Percentiles rank a stretch among this genome's conserved stretches.
phyloP scores from a whole-genome alignment of 1,140 invertebrate species.

The Drosophila rhopaloa region DNA sequence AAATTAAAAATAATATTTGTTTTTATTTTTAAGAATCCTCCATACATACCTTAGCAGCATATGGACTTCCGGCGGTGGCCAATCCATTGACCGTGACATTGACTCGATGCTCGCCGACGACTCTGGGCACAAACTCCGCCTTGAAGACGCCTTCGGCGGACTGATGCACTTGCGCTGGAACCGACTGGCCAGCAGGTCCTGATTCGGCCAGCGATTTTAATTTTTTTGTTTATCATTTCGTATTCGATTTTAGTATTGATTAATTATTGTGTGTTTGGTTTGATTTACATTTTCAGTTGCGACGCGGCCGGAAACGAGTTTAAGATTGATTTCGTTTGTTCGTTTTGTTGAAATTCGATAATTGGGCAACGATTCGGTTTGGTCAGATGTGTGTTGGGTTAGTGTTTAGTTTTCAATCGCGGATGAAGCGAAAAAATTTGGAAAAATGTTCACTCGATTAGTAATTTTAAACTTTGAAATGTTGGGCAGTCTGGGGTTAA shows the following conservation, averaged over 20 bases:
- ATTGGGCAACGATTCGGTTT: conserved; percentile 46
- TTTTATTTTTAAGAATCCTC: no score
- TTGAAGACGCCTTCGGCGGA: conserved; percentile 92
- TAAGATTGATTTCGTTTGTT: conserved; percentile 61
- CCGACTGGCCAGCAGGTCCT: conserved; percentile 93
- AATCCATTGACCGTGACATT: conserved; percentile 92
- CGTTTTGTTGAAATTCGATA: conserved; percentile 65
- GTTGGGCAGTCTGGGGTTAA: conserved; percentile 14
- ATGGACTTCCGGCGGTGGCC: conserved; percentile 94
- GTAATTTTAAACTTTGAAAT: conserved; percentile 34
- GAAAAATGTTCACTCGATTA: conserved; percentile 73
- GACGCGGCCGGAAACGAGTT: conserved; percentile 74
- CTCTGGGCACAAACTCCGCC: conserved; percentile 93
- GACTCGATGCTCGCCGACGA: conserved; percentile 96
- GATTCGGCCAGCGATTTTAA: conserved; percentile 39
- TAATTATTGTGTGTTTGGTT: conserved; percentile 52
- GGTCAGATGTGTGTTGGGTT: conserved; percentile 55
- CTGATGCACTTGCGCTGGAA: conserved; percentile 93
- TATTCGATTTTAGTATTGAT: conserved; percentile 53
- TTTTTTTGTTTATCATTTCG: conserved; percentile 47
- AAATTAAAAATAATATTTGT: no score
- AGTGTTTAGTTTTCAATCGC: conserved; percentile 57
- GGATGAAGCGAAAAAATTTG: conserved; percentile 64
- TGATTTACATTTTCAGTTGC: conserved; percentile 40
- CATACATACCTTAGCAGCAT: conserved; percentile 91